phyloP scores from a whole-genome alignment of 92 coral and sea anemone species.

The Heteractis magnifica region DNA sequence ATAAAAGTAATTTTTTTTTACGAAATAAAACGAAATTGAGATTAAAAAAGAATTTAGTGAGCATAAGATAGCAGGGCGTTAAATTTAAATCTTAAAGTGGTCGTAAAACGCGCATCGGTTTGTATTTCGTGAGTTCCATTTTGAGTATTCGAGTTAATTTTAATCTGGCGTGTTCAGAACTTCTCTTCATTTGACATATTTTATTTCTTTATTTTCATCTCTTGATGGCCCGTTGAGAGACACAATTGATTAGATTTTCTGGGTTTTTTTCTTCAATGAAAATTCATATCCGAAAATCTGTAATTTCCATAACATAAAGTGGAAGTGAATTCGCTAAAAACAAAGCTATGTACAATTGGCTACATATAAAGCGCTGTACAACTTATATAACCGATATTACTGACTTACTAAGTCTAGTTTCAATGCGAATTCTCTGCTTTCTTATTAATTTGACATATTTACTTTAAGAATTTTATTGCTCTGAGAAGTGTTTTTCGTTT shows the following conservation, averaged over 20 bases:
- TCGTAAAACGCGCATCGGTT: background rate
- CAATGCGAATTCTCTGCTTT: background rate
- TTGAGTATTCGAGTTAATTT: background rate
- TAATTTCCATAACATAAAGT: conserved; percentile 2
- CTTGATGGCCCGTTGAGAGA: background rate
- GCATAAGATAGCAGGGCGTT: background rate
- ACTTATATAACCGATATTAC: background rate
- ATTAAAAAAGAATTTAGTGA: background rate
- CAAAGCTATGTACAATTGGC: background rate
- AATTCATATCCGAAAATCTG: conserved; percentile 1
- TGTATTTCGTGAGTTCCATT: background rate
- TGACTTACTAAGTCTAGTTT: background rate
- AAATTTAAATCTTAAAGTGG: background rate
- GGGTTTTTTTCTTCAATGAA: background rate
- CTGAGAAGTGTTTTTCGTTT: background rate
- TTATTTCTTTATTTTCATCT: background rate
- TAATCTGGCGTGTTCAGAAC: background rate
- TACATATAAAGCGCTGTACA: background rate
- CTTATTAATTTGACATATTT: conserved; percentile 3
- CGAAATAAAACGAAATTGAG: background rate
- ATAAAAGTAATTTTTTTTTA: background rate
- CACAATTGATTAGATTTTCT: background rate
- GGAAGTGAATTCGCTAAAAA: background rate
- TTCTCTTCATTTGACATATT: background rate
- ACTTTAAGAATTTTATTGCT: background rate